A percentile compares a stretch with the other conserved stretches of the same genome.
phyloP scores from a whole-genome alignment of 92 coral and sea anemone genomes.

The Parazoanthus darwini region DNA sequence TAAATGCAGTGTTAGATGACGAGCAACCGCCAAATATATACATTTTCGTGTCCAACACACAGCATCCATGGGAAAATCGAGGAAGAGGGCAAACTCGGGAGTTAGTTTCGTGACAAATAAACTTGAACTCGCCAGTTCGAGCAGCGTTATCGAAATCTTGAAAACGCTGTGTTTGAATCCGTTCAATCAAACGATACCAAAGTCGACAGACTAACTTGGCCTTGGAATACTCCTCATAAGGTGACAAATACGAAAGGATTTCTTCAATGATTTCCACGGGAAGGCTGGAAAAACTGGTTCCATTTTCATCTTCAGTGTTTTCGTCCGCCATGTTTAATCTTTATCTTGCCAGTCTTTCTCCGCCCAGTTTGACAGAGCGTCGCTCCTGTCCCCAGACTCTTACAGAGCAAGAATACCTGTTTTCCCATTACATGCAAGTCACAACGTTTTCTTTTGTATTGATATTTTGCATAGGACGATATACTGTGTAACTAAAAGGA shows the following conservation, averaged over 20 bases:
- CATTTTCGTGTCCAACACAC: constrained; percentile 76
- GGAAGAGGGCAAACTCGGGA: constrained; percentile 75
- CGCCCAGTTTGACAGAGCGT: background rate
- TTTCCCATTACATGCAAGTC: no score
- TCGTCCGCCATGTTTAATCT: constrained; percentile 73
- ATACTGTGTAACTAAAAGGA: no score
- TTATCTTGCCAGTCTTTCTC: background rate
- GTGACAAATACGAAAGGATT: constrained; percentile 78
- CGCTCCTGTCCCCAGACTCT: background rate
- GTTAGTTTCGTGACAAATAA: constrained; percentile 55
- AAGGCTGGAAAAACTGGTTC: constrained; percentile 58
- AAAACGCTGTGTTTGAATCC: constrained; percentile 69
- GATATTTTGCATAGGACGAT: no score
- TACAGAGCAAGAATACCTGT: background rate
- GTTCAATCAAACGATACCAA: constrained; percentile 77
- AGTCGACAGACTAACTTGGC: constrained; percentile 86
- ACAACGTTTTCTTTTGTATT: no score
- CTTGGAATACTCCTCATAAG: constrained; percentile 73
- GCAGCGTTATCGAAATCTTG: constrained; percentile 77
- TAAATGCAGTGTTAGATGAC: constrained; percentile 92
- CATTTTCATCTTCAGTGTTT: background rate
- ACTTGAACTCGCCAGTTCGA: constrained; percentile 64
- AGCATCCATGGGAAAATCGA: constrained; percentile 91
- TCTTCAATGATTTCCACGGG: constrained; percentile 86
- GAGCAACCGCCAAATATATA: constrained; percentile 96